Evolutionary conservation across 2,113 vertebrate species (phyloP).

Genomic region (Semnornis frantzii): DNA sequence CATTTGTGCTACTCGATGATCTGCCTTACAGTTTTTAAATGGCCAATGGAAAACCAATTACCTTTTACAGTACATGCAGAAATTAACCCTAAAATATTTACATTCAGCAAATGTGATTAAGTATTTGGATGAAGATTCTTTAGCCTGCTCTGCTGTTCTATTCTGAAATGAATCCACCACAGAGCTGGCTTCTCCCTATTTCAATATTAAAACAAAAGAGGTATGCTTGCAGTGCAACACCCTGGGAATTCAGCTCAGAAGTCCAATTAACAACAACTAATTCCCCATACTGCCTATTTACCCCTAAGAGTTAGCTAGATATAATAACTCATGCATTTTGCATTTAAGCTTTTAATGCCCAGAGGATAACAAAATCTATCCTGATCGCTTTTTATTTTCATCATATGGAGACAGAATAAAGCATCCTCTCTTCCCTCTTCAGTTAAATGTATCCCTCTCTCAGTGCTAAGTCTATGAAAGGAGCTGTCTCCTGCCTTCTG

Average conservation of each 20-base stretch:
- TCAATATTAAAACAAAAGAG: slow-evolving; percentile 78
- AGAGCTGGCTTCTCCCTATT: slow-evolving; percentile 55
- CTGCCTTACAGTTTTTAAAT: neutral
- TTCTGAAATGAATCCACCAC: slow-evolving; percentile 29
- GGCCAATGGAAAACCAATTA: neutral
- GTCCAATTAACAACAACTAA: slow-evolving; percentile 82
- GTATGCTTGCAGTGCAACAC: slow-evolving; percentile 64
- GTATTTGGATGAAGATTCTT: slow-evolving; percentile 36
- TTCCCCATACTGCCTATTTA: slow-evolving; percentile 71
- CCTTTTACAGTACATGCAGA: neutral
- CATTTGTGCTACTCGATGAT: neutral
- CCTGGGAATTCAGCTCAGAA: slow-evolving; percentile 77
- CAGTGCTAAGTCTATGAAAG: neutral
- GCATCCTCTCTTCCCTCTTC: slow-evolving; percentile 48
- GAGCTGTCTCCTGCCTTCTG: neutral
- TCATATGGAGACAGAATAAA: slow-evolving; percentile 64
- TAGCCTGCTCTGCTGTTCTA: slow-evolving; percentile 8
- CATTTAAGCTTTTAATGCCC: slow-evolving; percentile 75
- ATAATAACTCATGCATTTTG: slow-evolving; percentile 73
- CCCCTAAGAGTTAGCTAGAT: slow-evolving; percentile 61
- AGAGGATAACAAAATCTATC: slow-evolving; percentile 75
- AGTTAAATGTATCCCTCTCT: slow-evolving; percentile 38
- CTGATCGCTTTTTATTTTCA: slow-evolving; percentile 77
- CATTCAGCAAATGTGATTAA: neutral
- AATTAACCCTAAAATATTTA: neutral